Evolutionary conservation across 30 jellyfish, hydroid and myxozoan species (phyloP), one percentile per base, ranked within the genome.

Genomic region (Pseudorhiza aurosa): DNA sequence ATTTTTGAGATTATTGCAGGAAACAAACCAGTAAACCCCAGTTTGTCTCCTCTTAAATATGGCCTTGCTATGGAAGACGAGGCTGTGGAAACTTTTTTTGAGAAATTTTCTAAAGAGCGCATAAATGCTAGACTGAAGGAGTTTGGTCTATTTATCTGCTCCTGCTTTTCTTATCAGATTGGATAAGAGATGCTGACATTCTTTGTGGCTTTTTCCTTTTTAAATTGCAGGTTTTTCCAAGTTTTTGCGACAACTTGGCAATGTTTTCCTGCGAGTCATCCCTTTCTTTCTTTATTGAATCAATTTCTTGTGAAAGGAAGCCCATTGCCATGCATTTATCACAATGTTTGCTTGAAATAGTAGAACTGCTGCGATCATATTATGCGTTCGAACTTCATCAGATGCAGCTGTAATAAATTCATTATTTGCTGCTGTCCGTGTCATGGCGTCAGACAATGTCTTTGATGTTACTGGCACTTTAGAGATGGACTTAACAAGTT

Each of bases 141-240:
- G 55, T 83, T 89, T 70, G 95, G 90, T 35, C 18, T 69, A 0
- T 83, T 83, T 56, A 26, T 83, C 26, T 35, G 57, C 58, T 47
- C 29, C 26, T 56, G 24, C 25, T 75, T 32, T 75, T 19, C 35
- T 18, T 32, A 46, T 39, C 83, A n/a, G 65, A 68, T 15, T 68
- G 18, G 15, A 68, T 11, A 22, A 44, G 6, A 36, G 65, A 4
- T 68, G 58, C 79, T 65, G 58, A 65, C 58, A 31, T 40, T 65
- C 60, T 65, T 9, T 65, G 58, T 30, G 60, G 62, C 4, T 65
- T 29, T 65, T 27, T 26, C 72, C 30, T 68, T 68, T 40, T 40
- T 28, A 37, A 68, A 58, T 31, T 75, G 28, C 8, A 36, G 29
- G 71, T 32, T 19, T 75, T 50, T n/a, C n/a, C 21, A 10, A 21